Base-by-base conservation (phyloP, 2,797 vertebrate genomes). In the Borostomias antarcticus region DNA sequence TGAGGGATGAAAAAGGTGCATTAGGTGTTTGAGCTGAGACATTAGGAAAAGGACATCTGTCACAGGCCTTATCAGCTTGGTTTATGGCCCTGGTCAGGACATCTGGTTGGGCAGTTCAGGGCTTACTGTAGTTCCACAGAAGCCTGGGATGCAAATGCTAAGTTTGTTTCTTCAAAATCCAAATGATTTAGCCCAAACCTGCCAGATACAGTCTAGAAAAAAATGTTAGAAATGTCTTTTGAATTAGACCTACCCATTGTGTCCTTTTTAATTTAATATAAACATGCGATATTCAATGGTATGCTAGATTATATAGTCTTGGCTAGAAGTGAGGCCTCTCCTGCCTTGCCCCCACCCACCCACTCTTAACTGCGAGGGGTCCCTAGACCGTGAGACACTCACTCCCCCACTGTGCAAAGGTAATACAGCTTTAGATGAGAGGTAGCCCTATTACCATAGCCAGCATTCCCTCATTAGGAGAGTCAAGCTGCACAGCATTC, bases 1-100 rank as follows among this genome's bases (percentile, higher is more conserved):
- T n/a, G 19, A 77, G 73, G 64, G 66, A 74, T 33, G 51, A 57
- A 64, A 54, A 45, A 56, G 66, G 60, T 68, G 51, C 58, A 74
- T 64, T 72, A 63, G 64, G 54, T 79, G 48, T 78, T 62, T 63
- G 52, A 74, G 60, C 37, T 33, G 63, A 74, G 62, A 78, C 52
- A 73, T 47, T 40, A 72, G 52, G 17, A 59, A 7, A n/a, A 37
- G 37, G 37, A 58, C 74, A 80, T 77, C 62, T 47, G 32, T 75
- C 28, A 45, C 40, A n/a, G 19, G 9, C 70, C 71, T 78, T 79
- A 81, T 86, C 82, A 70, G 64, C 26, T n/a, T 57, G 35, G 83
- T 84, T 59, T 70, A 68, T 64, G 58, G 58, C 50, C 62, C 74
- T 26, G 26, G 23, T 33, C 66, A 57, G 51, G 69, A 69, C 62